phyloP scores from a whole-genome alignment of 2,797 vertebrate genomes.

The Peromyscus eremicus region DNA sequence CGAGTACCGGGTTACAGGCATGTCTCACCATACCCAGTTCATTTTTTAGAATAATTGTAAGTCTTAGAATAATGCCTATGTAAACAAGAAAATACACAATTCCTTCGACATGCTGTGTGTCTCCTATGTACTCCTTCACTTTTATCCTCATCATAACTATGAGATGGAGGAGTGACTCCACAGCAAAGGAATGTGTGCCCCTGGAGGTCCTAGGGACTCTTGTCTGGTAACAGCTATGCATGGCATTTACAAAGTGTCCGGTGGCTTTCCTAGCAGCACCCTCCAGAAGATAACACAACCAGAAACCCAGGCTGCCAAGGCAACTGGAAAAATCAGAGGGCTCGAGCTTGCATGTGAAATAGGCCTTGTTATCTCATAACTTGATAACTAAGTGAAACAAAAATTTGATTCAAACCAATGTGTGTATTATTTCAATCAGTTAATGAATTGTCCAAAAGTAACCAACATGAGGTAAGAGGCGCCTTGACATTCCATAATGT shows the following conservation, averaged over 20 bases:
- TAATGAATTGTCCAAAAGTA: neutral
- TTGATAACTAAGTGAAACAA: constrained; percentile 31
- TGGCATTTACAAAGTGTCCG: neutral
- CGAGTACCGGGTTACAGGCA: neutral
- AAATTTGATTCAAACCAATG: neutral
- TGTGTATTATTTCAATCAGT: constrained; percentile 25
- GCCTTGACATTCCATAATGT: neutral
- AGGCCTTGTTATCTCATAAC: neutral
- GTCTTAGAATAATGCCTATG: neutral
- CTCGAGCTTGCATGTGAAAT: neutral
- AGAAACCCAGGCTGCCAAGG: neutral
- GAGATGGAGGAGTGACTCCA: neutral
- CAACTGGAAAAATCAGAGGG: neutral
- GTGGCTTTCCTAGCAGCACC: neutral
- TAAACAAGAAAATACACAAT: neutral
- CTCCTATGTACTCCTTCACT: neutral
- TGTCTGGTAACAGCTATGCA: rapidly evolving
- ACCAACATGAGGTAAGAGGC: neutral
- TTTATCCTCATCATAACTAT: neutral
- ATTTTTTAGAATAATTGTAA: neutral
- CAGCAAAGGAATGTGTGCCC: neutral
- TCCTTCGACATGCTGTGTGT: neutral
- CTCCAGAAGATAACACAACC: neutral
- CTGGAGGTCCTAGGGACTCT: neutral
- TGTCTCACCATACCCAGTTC: neutral